Percentiles rank a stretch among this genome's conserved stretches.
Conservation (phyloP, 2,888 invertebrate species). For the Oxycera nigricornis region DNA sequence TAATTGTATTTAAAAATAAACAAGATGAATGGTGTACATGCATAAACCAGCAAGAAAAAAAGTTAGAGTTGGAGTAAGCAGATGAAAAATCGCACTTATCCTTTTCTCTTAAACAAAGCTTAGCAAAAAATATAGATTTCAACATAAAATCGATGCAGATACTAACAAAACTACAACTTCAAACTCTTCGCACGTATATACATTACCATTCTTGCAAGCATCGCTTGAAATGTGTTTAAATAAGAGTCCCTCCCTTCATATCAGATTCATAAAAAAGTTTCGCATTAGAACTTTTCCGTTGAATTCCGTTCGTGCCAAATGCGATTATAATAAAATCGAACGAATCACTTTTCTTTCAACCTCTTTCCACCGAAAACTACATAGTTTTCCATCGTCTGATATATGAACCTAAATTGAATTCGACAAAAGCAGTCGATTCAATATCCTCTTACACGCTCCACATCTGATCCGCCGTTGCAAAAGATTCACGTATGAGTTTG, state of each 20-base stretch:
- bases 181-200: too few relatives aligned
- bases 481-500: slow-evolving; percentile 9
- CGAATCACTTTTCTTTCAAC: slow-evolving; percentile 2
- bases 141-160: too few relatives aligned
- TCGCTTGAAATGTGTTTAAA: too few relatives aligned
- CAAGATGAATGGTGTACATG: too few relatives aligned
- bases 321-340: slow-evolving; percentile 27
- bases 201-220: too few relatives aligned
- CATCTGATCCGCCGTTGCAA: neutral
- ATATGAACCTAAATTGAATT: slow-evolving; percentile 24
- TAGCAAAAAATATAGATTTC: too few relatives aligned
- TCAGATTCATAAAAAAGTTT: neutral
- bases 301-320: slow-evolving; percentile 25
- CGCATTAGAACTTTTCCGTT: neutral
- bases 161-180: too few relatives aligned
- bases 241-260: neutral
- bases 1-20: too few relatives aligned
- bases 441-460: slow-evolving; percentile 28
- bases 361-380: neutral
- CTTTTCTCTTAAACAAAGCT: too few relatives aligned
- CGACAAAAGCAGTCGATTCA: neutral
- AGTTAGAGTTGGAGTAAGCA: too few relatives aligned
- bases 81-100: too few relatives aligned
- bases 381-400: neutral
- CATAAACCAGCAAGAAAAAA: too few relatives aligned